These are phyloP conservation scores for Aphelinus certus DNA, from an alignment of 1,140 invertebrate species.

Conservation along the genomic window DNA sequence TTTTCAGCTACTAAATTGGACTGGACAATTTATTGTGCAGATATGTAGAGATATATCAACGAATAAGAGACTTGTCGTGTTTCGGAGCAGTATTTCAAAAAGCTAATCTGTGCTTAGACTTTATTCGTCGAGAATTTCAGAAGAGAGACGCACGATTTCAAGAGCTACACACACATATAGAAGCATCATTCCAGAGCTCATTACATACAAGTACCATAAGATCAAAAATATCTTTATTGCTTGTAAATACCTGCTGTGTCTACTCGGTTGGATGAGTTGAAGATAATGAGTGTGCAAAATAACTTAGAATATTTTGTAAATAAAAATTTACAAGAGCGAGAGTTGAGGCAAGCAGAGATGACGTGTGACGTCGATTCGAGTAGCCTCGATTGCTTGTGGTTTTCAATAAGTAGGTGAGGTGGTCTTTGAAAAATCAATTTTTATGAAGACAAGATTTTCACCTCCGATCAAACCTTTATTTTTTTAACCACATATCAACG, in stretches of 20 bases:
- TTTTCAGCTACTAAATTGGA: slow-evolving; percentile 36
- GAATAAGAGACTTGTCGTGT: slow-evolving; percentile 25
- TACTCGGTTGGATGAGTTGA: slow-evolving; percentile 22
- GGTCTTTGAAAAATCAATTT: slow-evolving; percentile 32
- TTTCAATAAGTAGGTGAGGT: slow-evolving; percentile 3
- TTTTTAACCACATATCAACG: slow-evolving; percentile 3
- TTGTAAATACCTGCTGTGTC: slow-evolving; percentile 32
- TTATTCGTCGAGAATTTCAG: background rate
- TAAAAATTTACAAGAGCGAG: slow-evolving; percentile 3
- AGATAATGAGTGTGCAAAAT: too few species aligned
- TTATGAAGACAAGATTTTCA: background rate
- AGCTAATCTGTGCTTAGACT: background rate
- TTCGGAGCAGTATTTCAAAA: slow-evolving; percentile 19
- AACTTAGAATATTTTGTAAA: slow-evolving; percentile 27
- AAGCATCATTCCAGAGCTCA: background rate
- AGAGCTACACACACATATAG: background rate
- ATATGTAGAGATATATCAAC: background rate
- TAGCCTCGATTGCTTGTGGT: background rate
- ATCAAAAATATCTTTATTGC: slow-evolving; percentile 14
- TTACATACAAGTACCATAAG: too few species aligned
- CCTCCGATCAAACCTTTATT: slow-evolving; percentile 6
- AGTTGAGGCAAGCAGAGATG: background rate
- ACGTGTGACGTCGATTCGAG: slow-evolving; percentile 4
- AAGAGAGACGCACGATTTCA: background rate
- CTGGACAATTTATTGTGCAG: background rate